Percentiles rank a stretch among this genome's conserved stretches.
phyloP scores from a whole-genome alignment of 2,888 invertebrate species.

The Aleiodes alternator region DNA sequence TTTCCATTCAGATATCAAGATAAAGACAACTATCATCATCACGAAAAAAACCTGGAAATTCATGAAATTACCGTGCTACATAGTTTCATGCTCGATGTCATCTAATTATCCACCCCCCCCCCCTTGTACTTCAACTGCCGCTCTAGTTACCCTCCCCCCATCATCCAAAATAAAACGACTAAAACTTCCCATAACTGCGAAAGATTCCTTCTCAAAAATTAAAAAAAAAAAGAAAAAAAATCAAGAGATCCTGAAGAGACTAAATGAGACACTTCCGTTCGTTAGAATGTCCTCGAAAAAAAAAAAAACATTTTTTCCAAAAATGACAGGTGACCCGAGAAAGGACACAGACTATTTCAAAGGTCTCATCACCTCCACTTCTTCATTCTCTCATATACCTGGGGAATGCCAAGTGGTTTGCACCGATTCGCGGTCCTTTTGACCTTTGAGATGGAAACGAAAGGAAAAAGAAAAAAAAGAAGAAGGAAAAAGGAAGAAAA shows the following conservation, averaged over 20 bases:
- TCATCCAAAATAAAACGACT: neutral
- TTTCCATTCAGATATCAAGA: too few relatives aligned
- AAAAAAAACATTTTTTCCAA: neutral
- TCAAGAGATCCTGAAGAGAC: neutral
- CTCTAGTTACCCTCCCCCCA: neutral
- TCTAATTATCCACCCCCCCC: neutral
- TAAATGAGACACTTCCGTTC: constrained; percentile 36
- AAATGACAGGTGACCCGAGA: constrained; percentile 27
- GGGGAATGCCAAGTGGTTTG: constrained; percentile 14
- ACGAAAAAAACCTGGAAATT: too few relatives aligned
- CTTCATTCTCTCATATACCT: constrained; percentile 18
- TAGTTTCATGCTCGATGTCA: too few relatives aligned
- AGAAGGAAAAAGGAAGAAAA: constrained; percentile 16
- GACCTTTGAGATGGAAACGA: constrained; percentile 2
- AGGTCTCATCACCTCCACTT: neutral
- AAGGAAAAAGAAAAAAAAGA: neutral
- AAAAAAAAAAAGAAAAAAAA: constrained; percentile 26
- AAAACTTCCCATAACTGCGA: neutral
- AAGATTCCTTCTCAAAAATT: neutral
- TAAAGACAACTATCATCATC: too few relatives aligned
- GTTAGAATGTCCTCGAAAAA: constrained; percentile 9
- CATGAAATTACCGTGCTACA: too few relatives aligned
- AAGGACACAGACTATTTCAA: neutral
- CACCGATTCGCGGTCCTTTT: constrained; percentile 29
- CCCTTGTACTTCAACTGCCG: too few relatives aligned